Evolutionary conservation across 2,797 vertebrate species (phyloP).

Genomic region (Chelon labrosus): DNA sequence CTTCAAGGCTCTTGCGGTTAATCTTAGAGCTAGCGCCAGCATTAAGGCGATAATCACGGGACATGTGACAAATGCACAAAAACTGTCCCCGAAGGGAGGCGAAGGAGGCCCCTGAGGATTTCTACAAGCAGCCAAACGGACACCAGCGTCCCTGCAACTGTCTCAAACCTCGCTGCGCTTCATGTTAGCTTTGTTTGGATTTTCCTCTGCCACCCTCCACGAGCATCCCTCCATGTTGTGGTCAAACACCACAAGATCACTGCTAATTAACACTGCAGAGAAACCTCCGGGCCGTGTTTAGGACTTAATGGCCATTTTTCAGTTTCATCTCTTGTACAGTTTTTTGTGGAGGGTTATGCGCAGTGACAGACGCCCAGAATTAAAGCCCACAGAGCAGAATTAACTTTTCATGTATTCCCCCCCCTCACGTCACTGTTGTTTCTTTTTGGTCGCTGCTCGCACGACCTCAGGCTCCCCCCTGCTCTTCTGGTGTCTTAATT

Average conservation of each 20-base stretch:
- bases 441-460: conserved; percentile 57
- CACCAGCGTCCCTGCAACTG: conserved; percentile 29
- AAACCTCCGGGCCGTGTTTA: conserved; percentile 57
- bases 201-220: conserved; percentile 30
- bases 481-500: conserved; percentile 74
- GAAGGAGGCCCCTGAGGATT: conserved; percentile 53
- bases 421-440: conserved; percentile 64
- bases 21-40: conserved; percentile 71
- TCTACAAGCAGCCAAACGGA: conserved; percentile 30
- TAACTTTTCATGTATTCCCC: conserved; percentile 75
- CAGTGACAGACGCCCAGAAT: conserved; percentile 68
- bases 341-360: conserved; percentile 43
- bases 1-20: conserved; percentile 64
- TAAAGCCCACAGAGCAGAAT: conserved; percentile 69
- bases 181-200: conserved; percentile 48
- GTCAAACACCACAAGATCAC: conserved; percentile 65
- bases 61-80: conserved; percentile 73
- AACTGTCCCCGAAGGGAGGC: conserved; percentile 47
- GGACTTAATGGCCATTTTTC: conserved; percentile 69
- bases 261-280: conserved; percentile 71
- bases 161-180: conserved; percentile 4
- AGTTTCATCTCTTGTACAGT: conserved; percentile 61
- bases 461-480: conserved; percentile 50
- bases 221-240: conserved; percentile 38
- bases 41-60: conserved; percentile 73